These are phyloP conservation scores for Drosophila baimaii DNA, from an alignment of 1,140 invertebrate species.

Conservation along the genomic window DNA sequence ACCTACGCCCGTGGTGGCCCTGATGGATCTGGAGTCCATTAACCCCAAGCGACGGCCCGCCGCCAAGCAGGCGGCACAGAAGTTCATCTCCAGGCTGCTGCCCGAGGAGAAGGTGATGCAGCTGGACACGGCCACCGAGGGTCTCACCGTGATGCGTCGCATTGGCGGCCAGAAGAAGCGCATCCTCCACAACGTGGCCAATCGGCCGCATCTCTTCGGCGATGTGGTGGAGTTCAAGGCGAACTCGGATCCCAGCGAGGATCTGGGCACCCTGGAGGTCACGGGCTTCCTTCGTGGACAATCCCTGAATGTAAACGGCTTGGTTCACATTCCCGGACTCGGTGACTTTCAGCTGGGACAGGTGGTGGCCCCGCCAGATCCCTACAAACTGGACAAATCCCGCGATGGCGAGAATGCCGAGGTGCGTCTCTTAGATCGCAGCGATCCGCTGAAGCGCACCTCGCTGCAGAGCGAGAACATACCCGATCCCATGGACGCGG, in stretches of 20 bases:
- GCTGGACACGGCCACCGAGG: slow-evolving; percentile 91
- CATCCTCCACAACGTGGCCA: slow-evolving; percentile 89
- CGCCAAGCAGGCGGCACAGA: slow-evolving; percentile 90
- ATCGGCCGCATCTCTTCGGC: slow-evolving; percentile 91
- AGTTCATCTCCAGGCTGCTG: slow-evolving; percentile 90
- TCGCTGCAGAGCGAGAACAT: slow-evolving; percentile 91
- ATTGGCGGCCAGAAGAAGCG: slow-evolving; percentile 93
- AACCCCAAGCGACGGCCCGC: slow-evolving; percentile 90
- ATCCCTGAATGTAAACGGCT: slow-evolving; percentile 92
- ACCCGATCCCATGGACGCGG: slow-evolving; percentile 95
- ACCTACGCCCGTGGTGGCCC: slow-evolving; percentile 90
- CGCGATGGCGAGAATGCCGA: slow-evolving; percentile 76
- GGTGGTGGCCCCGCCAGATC: slow-evolving; percentile 91
- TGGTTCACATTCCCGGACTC: slow-evolving; percentile 95
- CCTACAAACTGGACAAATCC: slow-evolving; percentile 88
- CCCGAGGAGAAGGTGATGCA: slow-evolving; percentile 92
- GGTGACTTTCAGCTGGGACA: slow-evolving; percentile 96
- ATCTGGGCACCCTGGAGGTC: slow-evolving; percentile 90
- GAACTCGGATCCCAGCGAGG: slow-evolving; percentile 85
- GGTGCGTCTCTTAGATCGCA: slow-evolving; percentile 86
- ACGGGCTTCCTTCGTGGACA: slow-evolving; percentile 94
- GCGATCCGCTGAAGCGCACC: slow-evolving; percentile 90
- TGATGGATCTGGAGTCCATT: slow-evolving; percentile 91
- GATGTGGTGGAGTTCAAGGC: slow-evolving; percentile 90
- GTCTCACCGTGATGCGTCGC: slow-evolving; percentile 90